Evolutionary conservation across 1,140 invertebrate species (phyloP).

Genomic region (Megalonaias nervosa): DNA sequence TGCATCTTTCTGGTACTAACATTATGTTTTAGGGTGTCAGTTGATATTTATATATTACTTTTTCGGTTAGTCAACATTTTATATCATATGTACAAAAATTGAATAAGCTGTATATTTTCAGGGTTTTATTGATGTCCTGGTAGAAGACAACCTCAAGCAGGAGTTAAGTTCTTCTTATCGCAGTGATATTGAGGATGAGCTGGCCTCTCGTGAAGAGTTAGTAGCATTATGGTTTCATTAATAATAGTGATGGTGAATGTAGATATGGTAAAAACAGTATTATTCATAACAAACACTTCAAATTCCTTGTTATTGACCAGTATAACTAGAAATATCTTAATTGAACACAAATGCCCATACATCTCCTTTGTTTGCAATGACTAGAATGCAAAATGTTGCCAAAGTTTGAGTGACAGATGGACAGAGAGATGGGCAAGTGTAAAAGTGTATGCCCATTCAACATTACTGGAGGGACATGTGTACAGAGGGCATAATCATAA

Average conservation of each 20-base stretch:
- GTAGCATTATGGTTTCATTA: neutral
- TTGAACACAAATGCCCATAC: too few species aligned
- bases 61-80: too few species aligned
- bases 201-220: slow-evolving; percentile 49
- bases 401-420: too few species aligned
- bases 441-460: too few species aligned
- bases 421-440: too few species aligned
- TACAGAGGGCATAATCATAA: too few species aligned
- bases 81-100: too few species aligned
- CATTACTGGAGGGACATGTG: neutral
- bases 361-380: neutral
- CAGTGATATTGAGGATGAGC: slow-evolving; percentile 58
- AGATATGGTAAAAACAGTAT: too few species aligned
- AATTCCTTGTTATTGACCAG: neutral
- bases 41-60: too few species aligned
- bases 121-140: slow-evolving; percentile 59
- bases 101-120: slow-evolving; percentile 8
- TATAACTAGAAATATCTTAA: neutral
- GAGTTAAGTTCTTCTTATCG: slow-evolving; percentile 61
- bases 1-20: too few species aligned
- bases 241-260: neutral
- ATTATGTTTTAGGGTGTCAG: too few species aligned
- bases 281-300: neutral
- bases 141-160: slow-evolving; percentile 62
- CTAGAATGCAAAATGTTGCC: too few species aligned